Conservation (phyloP, 2,113 vertebrate genomes). For the Siniperca chuatsi region DNA sequence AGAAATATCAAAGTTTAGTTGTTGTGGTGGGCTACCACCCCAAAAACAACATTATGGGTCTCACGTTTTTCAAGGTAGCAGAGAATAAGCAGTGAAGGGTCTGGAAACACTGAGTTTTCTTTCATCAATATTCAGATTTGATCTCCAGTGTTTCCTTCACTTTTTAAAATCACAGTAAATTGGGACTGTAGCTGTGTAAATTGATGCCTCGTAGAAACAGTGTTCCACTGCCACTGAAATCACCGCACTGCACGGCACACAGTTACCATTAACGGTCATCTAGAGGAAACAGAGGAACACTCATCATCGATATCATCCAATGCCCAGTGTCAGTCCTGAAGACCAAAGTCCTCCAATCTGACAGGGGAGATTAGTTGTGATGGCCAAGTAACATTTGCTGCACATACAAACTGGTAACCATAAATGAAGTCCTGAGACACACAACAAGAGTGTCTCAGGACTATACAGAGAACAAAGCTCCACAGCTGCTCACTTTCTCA, state of each 20-base stretch:
- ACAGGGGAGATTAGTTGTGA: constrained; percentile 83
- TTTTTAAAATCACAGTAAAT: background rate
- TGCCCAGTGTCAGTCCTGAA: constrained; percentile 97
- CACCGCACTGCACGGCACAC: constrained; percentile 67
- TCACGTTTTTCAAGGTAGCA: background rate
- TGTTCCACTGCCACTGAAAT: constrained; percentile 30
- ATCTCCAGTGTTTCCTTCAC: background rate
- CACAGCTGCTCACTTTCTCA: background rate
- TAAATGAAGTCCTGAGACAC: background rate
- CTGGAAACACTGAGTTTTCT: background rate
- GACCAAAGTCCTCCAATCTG: constrained; percentile 94
- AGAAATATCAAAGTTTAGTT: background rate
- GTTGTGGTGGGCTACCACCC: background rate
- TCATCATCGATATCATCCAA: constrained; percentile 95
- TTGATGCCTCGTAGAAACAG: background rate
- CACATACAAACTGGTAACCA: background rate
- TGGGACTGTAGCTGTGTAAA: background rate
- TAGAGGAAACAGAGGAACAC: constrained; percentile 94
- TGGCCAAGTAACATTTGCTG: background rate
- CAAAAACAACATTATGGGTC: background rate
- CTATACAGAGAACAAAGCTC: background rate
- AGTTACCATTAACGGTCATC: constrained; percentile 83
- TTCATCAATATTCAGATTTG: background rate
- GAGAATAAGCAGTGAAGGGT: background rate
- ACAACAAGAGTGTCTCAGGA: background rate